Base-by-base conservation (phyloP, 1,140 invertebrate species). In the Drosophila ogumai region DNA sequence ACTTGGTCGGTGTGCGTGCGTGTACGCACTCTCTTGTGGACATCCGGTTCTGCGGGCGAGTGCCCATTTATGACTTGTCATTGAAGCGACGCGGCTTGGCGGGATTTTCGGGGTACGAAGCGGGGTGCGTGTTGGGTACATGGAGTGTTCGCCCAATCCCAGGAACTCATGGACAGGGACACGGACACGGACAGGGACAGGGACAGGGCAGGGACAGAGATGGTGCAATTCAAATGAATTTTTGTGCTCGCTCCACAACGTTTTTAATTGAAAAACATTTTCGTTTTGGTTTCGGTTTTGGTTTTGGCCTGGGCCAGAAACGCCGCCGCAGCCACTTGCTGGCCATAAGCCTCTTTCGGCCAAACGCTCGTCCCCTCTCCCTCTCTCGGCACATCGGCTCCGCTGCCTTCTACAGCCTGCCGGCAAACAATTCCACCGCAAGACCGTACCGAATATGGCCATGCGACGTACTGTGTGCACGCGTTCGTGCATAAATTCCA, bases 401-500 rank as follows among this genome's bases (percentile, higher is more conserved):
- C 19, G 25, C 43, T 49, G 32, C 40, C 67, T 61, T 34, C 55
- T 65, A 36, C 58, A 67, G 52, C 46, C 66, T 47, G 65, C 31
- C 69, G 65, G 82, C 76, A 82, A 80, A 88, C 82, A 87, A 79
- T 87, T 82, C 75, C 69, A 76, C 71, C 60, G 40, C 78, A 63
- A 76, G 75, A 69, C 75, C 65, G 46, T 65, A 19, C 60, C 67
- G 49, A 71, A 67, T 68, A 71, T 71, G 77, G 50, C 54, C 59
- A 54, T 65, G 63, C 73, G 63, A 78, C 80, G 80, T 77, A 80
- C 84, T 87, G 84, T 88, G 80, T 81, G 84, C 84, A 87, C 84
- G 84, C 84, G 84, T 87, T 87, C 84, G 84, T 87, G 84, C 84
- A 87, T 87, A 87, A 87, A 87, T 87, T 87, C 84, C 80, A 79